Evolutionary conservation across 2,113 vertebrate species (phyloP).

Genomic region (Carassius carassius): DNA sequence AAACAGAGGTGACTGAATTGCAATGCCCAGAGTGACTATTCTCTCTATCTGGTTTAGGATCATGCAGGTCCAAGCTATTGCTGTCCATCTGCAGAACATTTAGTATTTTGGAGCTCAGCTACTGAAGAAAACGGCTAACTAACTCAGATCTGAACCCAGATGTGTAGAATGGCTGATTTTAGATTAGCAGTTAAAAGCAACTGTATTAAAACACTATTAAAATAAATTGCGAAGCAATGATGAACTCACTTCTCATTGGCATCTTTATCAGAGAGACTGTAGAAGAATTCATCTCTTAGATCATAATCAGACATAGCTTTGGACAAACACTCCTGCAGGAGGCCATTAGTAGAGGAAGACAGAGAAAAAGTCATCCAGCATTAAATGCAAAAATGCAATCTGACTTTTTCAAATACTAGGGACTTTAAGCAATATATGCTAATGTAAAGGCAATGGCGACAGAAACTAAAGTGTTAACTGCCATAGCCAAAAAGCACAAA

Average conservation of each 20-base stretch:
- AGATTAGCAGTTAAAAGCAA: too few relatives aligned
- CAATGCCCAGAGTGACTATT: neutral
- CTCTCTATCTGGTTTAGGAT: conserved; percentile 78
- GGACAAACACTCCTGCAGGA: conserved; percentile 75
- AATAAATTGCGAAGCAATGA: neutral
- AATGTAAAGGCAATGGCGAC: too few relatives aligned
- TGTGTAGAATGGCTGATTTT: too few relatives aligned
- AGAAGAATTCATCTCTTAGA: conserved; percentile 82
- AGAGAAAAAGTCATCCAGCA: neutral
- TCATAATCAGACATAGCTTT: conserved; percentile 84
- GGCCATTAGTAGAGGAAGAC: conserved; percentile 47
- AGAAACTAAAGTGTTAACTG: too few relatives aligned
- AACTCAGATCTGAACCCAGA: too few relatives aligned
- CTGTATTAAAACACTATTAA: neutral
- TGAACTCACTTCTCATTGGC: conserved; percentile 83
- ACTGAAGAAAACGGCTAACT: neutral
- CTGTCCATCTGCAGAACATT: conserved; percentile 80
- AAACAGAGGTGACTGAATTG: conserved; percentile 23
- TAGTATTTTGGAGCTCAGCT: neutral
- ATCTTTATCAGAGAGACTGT: conserved; percentile 81
- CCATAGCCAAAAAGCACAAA: too few relatives aligned
- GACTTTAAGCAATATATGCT: too few relatives aligned
- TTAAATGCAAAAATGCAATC: neutral
- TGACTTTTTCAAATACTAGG: neutral
- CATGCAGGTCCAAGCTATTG: conserved; percentile 82